Evolutionary conservation across 2,113 vertebrate species (phyloP), one percentile per base, ranked within the genome.

Genomic region (human): DNA sequence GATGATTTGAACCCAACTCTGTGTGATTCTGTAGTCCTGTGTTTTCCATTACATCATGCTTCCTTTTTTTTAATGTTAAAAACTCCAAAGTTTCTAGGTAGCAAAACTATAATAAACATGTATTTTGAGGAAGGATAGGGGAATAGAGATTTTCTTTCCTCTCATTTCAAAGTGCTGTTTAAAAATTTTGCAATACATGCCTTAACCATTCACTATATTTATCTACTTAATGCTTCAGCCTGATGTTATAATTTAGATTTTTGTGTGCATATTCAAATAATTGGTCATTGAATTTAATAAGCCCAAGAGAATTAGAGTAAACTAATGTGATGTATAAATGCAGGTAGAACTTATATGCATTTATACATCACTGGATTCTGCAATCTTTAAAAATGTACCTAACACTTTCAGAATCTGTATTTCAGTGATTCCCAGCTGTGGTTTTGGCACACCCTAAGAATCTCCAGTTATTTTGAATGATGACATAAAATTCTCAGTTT

Each of bases 281-380:
- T 50, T 73, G 59, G 59, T 91, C 76, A 95, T 45, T 94, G 85
- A 68, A 91, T 94, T 76, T 97, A 85, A 91, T 89, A 96, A 88
- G 38, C 76, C 72, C 45, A 50, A 86, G 82, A 92, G 68, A 93
- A 80, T 64, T 85, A 32, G 30, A 52, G 75, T 93, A 96, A 96
- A 86, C 59, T 38, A 38, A 38, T 38, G 38, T 38, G 38, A 38
- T 38, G 38, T 38, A 38, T 38, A 38, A 38, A 38, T 38, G 38
- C 59, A 93, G 72, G 92, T 86, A 94, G 79, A 94, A 82, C 76
- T 79, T 64, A 70, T 83, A 43, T 92, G 50, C 52, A 30, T 91
- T 93, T 93, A 72, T 45, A 57, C 2, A 55, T 79, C 84, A 61
- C 13, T 45, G 57, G 79, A 55, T 27, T 92, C 73, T 79, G 52